phyloP scores from a whole-genome alignment of 2,113 vertebrate genomes.

The Oenanthe melanoleuca region DNA sequence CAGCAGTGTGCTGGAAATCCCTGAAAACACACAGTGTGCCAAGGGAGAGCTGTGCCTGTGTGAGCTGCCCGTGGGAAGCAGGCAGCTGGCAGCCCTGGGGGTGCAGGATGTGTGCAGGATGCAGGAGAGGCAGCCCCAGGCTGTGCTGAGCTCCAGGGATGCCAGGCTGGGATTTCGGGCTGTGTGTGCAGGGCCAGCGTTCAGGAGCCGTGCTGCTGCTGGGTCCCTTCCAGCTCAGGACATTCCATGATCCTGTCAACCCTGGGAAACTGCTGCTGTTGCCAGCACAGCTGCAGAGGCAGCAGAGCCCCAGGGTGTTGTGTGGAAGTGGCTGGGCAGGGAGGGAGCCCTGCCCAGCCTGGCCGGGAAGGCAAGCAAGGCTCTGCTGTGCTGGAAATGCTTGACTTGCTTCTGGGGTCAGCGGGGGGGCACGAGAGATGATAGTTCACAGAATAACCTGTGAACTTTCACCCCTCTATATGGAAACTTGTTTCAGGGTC shows the following conservation, averaged over 20 bases:
- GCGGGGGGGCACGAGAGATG: constrained; percentile 85
- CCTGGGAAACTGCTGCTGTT: neutral
- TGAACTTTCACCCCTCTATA: constrained; percentile 97
- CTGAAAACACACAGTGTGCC: neutral
- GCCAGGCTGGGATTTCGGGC: neutral
- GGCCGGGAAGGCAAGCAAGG: constrained; percentile 67
- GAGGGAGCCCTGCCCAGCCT: neutral
- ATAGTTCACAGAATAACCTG: constrained; percentile 93
- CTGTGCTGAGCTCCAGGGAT: neutral
- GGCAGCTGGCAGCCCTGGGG: neutral
- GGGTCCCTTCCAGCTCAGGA: neutral
- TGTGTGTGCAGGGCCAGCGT: neutral
- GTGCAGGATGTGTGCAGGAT: neutral
- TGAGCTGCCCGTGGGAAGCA: fast-evolving
- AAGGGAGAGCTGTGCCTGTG: neutral
- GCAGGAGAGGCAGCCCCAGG: neutral
- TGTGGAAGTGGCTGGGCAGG: neutral
- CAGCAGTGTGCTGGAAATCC: neutral
- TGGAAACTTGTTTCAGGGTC: constrained; percentile 96
- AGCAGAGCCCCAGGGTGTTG: neutral
- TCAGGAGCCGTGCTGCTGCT: fast-evolving
- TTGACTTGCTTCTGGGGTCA: constrained; percentile 77
- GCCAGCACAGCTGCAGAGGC: neutral
- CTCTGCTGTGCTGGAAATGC: constrained; percentile 79
- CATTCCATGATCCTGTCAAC: fast-evolving